Evolutionary conservation across 2,797 vertebrate genomes (phyloP).

Genomic region (Sebastiscus tertius): DNA sequence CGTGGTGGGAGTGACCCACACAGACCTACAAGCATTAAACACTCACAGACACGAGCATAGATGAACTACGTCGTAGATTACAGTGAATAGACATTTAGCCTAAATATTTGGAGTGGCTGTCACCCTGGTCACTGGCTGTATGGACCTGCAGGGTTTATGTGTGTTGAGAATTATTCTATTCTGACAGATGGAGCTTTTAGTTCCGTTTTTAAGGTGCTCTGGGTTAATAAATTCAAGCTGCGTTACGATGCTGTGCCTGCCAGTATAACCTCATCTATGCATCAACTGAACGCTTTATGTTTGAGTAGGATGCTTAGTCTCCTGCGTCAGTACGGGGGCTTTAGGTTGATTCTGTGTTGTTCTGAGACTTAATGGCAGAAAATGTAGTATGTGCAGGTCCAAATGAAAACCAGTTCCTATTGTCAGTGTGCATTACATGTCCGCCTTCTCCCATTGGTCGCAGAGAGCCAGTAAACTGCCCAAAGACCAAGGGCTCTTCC

Average conservation of each 20-base stretch:
- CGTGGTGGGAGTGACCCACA: slow-evolving; percentile 26
- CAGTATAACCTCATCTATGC: slow-evolving; percentile 25
- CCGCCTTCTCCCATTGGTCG: slow-evolving; percentile 45
- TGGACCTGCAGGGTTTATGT: slow-evolving; percentile 48
- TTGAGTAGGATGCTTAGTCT: slow-evolving; percentile 47
- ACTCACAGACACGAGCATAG: neutral
- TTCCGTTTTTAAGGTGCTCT: slow-evolving; percentile 37
- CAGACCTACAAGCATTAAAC: neutral
- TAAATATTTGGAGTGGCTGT: slow-evolving; percentile 68
- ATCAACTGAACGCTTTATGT: slow-evolving; percentile 30
- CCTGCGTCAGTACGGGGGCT: slow-evolving; percentile 28
- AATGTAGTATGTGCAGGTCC: slow-evolving; percentile 64
- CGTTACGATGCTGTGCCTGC: slow-evolving; percentile 11
- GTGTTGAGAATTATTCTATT: slow-evolving; percentile 35
- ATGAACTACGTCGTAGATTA: slow-evolving; percentile 11
- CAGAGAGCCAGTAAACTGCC: slow-evolving; percentile 64
- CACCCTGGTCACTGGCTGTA: slow-evolving; percentile 37
- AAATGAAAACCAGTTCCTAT: slow-evolving; percentile 77
- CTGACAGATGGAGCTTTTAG: slow-evolving; percentile 54
- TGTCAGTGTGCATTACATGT: slow-evolving; percentile 75
- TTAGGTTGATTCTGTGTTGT: slow-evolving; percentile 68
- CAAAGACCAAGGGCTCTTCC: slow-evolving; percentile 64
- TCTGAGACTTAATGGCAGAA: slow-evolving; percentile 72
- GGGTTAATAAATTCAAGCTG: slow-evolving; percentile 68
- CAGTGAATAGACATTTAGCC: slow-evolving; percentile 17